Base-by-base conservation (phyloP, 2,113 vertebrate species). In the Alexandromys fortis region DNA sequence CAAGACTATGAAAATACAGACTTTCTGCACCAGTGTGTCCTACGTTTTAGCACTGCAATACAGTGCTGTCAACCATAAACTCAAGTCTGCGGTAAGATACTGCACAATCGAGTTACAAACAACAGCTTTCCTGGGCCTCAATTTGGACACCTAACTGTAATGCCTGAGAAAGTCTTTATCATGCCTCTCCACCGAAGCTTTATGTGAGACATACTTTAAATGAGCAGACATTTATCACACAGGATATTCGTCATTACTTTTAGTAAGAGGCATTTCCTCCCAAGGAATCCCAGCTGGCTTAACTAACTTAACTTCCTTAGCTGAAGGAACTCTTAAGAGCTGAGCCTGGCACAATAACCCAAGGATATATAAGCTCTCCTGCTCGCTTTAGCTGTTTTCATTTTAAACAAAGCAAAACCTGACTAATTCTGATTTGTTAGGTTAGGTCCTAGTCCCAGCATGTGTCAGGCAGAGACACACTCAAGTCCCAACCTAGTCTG, bases 201-300 rank as follows among this genome's bases (percentile, higher is more conserved):
- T 75, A 83, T 47, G 42, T 63, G 22, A 95, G 86, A 87, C 45
- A 88, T 10, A 87, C 12, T 81, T 88, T 72, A 94, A 79, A 73
- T 89, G 45, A 86, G 38, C 45, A 91, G 72, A 70, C 7, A 85
- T 73, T 86, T 33, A 67, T 67, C 45, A 76, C 83, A 67, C 65
- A 76, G 38, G 79, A 89, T 79, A 82, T 14, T 11, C 7, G 21
- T 68, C 65, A 61, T 30, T 63, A 65, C 26, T 65, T 21, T 85
- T 30, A 55, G 26, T 26, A 86, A 92, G n/a, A 55, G 61, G 10
- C 72, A 47, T 91, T 67, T 33, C 45, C 77, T 95, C 63, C 65
- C 76, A 85, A 52, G 58, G 16, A 82, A 24, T 91, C 75, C 58
- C 68, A 38, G 38, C 3, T 86, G 1, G 61, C 22, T 14, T 75